Evolutionary conservation across 2,797 vertebrate species (phyloP).

Genomic region (Threskiornis aethiopicus): DNA sequence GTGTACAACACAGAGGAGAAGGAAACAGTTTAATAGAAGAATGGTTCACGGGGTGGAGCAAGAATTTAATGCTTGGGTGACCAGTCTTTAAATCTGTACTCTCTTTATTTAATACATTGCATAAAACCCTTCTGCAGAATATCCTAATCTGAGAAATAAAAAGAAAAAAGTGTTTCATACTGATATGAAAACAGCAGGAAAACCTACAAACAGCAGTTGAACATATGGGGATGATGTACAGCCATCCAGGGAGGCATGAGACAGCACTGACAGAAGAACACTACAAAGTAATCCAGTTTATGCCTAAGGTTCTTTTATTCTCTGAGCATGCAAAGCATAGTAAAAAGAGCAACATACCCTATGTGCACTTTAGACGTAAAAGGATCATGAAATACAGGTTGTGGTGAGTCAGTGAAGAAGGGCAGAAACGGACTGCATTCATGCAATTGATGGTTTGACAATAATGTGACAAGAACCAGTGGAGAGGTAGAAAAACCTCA

Average conservation of each 20-base stretch:
- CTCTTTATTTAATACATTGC: neutral
- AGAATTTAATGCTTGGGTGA: neutral
- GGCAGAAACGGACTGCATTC: neutral
- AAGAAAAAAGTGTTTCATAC: neutral
- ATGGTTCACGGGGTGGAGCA: neutral
- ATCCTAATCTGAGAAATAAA: neutral
- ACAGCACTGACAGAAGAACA: neutral
- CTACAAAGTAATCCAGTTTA: neutral
- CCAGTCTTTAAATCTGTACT: neutral
- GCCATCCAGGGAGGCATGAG: neutral
- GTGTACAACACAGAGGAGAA: neutral
- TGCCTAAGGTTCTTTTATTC: neutral
- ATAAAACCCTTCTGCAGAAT: neutral
- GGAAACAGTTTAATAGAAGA: neutral
- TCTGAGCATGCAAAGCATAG: neutral
- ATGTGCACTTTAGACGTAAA: neutral
- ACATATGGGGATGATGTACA: neutral
- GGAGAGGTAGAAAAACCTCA: slow-evolving; percentile 20
- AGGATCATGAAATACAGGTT: neutral
- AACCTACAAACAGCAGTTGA: neutral
- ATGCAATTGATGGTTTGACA: neutral
- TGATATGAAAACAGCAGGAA: neutral
- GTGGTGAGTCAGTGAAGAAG: neutral
- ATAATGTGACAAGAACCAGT: slow-evolving; percentile 9
- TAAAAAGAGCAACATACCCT: neutral